These are phyloP conservation scores for Leptoteleia sp. DNA, from an alignment of 1,140 invertebrate genomes.

Conservation along the genomic window DNA sequence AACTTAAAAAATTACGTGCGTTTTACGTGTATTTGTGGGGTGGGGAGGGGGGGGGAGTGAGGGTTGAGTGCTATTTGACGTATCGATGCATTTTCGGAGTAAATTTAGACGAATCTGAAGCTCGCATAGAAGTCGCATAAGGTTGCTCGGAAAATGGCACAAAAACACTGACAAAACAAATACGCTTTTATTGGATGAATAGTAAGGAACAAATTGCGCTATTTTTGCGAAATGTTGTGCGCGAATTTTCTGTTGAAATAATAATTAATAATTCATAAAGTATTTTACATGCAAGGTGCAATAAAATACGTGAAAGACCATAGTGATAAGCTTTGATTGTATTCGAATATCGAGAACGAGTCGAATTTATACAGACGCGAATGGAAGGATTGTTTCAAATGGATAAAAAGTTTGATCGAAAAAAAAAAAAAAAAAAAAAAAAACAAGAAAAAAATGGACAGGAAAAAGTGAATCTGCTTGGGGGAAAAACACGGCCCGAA, in stretches of 20 bases:
- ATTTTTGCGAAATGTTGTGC: conserved; percentile 59
- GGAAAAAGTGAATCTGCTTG: too few species aligned
- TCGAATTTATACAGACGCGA: conserved; percentile 56
- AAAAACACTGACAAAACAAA: conserved; percentile 66
- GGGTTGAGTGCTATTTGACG: conserved; percentile 42
- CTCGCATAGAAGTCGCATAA: conserved; percentile 41
- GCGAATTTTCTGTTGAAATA: conserved; percentile 50
- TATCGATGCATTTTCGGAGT: conserved; percentile 61
- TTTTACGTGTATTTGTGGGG: conserved; percentile 58
- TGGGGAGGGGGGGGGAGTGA: too few species aligned
- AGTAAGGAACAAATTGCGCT: conserved; percentile 52
- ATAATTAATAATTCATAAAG: conserved; percentile 58
- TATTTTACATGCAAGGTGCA: conserved; percentile 65
- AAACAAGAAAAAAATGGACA: too few species aligned
- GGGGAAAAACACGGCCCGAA: too few species aligned
- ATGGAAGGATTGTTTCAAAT: conserved; percentile 38
- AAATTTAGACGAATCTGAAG: conserved; percentile 54
- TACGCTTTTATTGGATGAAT: conserved; percentile 62
- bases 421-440: too few species aligned
- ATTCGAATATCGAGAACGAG: conserved; percentile 57
- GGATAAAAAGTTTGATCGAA: conserved; percentile 10
- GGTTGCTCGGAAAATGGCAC: conserved; percentile 59
- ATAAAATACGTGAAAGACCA: conserved; percentile 69
- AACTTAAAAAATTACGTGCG: conserved; percentile 32
- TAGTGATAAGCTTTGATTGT: conserved; percentile 68